A percentile compares a stretch with the other conserved stretches of the same genome.
phyloP scores from a whole-genome alignment of 2,888 invertebrate genomes.

The Tetragnatha montana region DNA sequence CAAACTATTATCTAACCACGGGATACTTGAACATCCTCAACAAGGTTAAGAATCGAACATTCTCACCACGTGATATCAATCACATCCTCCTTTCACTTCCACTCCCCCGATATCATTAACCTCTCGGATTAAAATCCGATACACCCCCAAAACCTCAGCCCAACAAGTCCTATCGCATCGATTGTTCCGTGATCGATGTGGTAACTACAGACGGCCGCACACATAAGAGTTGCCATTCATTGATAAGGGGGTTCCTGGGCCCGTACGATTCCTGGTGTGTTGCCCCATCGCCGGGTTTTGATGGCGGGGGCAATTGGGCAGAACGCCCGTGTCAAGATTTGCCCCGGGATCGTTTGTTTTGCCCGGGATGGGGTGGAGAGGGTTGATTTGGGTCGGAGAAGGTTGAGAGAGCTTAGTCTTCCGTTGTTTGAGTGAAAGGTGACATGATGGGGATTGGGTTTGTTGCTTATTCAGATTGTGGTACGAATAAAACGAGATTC shows the following conservation, averaged over 20 bases:
- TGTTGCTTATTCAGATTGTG: too few relatives aligned
- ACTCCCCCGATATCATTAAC: neutral
- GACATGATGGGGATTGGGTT: too few relatives aligned
- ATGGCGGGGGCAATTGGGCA: conserved; percentile 4
- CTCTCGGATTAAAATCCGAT: neutral
- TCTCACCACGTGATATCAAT: too few relatives aligned
- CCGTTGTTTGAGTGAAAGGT: too few relatives aligned
- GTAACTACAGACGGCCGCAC: neutral
- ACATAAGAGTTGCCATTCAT: conserved; percentile 17
- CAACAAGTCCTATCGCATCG: neutral
- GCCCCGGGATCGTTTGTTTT: conserved; percentile 13
- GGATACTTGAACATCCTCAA: too few relatives aligned
- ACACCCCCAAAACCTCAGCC: neutral
- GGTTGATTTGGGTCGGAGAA: neutral
- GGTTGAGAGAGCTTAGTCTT: too few relatives aligned
- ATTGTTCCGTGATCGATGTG: conserved; percentile 7
- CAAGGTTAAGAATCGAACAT: too few relatives aligned
- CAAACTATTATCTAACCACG: too few relatives aligned
- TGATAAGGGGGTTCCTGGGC: conserved; percentile 3
- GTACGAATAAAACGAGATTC: too few relatives aligned
- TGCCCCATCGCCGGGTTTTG: neutral
- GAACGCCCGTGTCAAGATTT: conserved; percentile 28
- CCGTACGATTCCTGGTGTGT: conserved; percentile 9
- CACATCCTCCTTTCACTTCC: too few relatives aligned
- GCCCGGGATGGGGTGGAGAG: neutral